These are phyloP conservation scores for Drosophila equinoxialis DNA, from an alignment of 1,140 invertebrate species.

Conservation along the genomic window DNA sequence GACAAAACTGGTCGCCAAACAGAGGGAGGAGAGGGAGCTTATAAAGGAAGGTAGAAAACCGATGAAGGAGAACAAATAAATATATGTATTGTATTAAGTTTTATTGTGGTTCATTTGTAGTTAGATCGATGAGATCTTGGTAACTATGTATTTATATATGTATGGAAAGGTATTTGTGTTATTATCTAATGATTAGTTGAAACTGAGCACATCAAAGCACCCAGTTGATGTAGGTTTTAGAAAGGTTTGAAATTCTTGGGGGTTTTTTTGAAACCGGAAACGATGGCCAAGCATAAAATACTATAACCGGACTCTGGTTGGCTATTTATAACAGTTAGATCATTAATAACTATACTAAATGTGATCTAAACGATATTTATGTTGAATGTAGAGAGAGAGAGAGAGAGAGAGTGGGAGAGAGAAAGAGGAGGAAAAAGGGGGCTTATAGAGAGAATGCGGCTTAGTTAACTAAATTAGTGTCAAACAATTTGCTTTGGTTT, in stretches of 20 bases:
- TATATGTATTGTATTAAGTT: not conserved
- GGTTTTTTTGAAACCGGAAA: not conserved
- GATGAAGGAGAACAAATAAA: not conserved
- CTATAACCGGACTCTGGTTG: slow-evolving; percentile 2
- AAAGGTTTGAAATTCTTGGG: not conserved
- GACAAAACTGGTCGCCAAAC: not conserved
- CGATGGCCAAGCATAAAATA: not conserved
- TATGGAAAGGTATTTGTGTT: not conserved
- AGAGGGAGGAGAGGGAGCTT: not conserved
- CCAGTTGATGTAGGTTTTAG: not conserved
- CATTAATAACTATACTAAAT: slow-evolving; percentile 2
- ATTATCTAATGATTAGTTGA: not conserved
- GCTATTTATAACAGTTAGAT: slow-evolving; percentile 1
- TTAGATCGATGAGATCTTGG: not conserved
- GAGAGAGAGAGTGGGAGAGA: too few species aligned
- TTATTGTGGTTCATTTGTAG: not conserved
- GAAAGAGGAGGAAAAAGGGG: too few species aligned
- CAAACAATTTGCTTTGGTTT: not conserved
- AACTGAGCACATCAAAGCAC: not conserved
- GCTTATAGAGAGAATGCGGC: not conserved
- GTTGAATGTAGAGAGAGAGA: not conserved
- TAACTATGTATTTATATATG: not conserved
- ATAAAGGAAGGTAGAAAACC: not conserved
- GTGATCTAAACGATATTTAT: not conserved
- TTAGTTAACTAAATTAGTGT: not conserved